These are phyloP conservation scores for Semicossyphus pulcher DNA, from an alignment of 2,113 vertebrate species.

Conservation along the genomic window DNA sequence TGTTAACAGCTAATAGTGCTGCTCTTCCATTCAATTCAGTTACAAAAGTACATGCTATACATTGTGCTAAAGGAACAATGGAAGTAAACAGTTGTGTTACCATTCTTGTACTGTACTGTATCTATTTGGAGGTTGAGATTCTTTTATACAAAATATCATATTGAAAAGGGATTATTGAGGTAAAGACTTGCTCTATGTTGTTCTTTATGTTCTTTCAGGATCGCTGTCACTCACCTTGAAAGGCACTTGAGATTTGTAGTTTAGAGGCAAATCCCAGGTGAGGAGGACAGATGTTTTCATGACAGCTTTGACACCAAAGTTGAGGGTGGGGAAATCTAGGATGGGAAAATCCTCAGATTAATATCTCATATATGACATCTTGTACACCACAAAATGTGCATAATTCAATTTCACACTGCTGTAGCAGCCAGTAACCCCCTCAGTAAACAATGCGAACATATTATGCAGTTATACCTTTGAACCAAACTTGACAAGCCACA, in stretches of 20 bases:
- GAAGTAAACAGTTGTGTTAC: neutral
- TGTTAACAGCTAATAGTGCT: slow-evolving; percentile 16
- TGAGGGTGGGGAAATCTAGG: slow-evolving; percentile 92
- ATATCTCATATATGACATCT: slow-evolving; percentile 33
- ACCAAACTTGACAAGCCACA: slow-evolving; percentile 46
- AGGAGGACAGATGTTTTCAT: slow-evolving; percentile 97
- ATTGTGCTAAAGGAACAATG: slow-evolving; percentile 5
- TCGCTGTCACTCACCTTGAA: slow-evolving; percentile 89
- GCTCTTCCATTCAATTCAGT: neutral
- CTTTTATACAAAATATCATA: neutral
- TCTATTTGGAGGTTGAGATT: neutral
- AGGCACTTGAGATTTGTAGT: slow-evolving; percentile 94
- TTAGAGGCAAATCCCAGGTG: slow-evolving; percentile 97
- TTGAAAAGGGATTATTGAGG: neutral
- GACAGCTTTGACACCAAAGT: slow-evolving; percentile 96
- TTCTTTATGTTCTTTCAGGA: neutral
- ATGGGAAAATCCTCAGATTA: slow-evolving; percentile 35
- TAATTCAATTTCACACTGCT: slow-evolving; percentile 61
- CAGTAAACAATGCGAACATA: slow-evolving; percentile 35
- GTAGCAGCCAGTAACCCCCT: slow-evolving; percentile 4
- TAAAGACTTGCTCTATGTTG: neutral
- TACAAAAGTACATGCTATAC: neutral
- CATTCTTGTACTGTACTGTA: neutral
- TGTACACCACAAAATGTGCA: slow-evolving; percentile 20
- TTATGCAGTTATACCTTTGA: slow-evolving; percentile 26